These are phyloP conservation scores for Tachystola acroxantha DNA, from an alignment of 2,888 invertebrate genomes.

Conservation along the genomic window DNA sequence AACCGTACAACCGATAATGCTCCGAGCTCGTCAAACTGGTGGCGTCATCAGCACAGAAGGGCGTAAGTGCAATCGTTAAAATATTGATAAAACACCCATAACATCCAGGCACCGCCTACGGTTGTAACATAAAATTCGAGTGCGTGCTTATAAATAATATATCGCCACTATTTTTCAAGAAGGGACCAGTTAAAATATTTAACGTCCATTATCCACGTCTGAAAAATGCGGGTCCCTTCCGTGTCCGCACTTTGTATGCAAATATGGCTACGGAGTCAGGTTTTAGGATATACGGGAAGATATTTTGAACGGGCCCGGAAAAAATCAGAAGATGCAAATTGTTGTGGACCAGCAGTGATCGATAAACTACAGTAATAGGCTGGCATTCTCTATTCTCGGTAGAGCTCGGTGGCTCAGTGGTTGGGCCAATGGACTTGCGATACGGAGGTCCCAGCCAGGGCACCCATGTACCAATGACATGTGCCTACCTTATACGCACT, in stretches of 20 bases:
- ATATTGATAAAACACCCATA: not conserved
- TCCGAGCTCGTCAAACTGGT: too few species aligned
- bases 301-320: not conserved
- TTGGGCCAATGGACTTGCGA: too few species aligned
- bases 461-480: too few species aligned
- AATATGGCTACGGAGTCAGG: slow-evolving; percentile 8
- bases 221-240: slow-evolving; percentile 52
- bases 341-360: not conserved
- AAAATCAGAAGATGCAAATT: not conserved
- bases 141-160: slow-evolving; percentile 26
- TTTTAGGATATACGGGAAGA: slow-evolving; percentile 9
- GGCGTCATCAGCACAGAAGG: too few species aligned
- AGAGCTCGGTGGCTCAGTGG: too few species aligned
- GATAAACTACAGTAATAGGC: too few species aligned
- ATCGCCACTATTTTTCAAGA: slow-evolving; percentile 46
- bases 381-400: too few species aligned
- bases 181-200: slow-evolving; percentile 53
- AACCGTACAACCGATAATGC: too few species aligned
- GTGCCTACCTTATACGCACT: too few species aligned
- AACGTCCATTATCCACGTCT: slow-evolving; percentile 46
- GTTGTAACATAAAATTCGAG: slow-evolving; percentile 4
- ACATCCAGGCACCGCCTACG: slow-evolving; percentile 7
- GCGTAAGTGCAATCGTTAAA: too few species aligned
- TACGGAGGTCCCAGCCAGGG: too few species aligned
- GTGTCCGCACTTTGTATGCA: slow-evolving; percentile 33